Evolutionary conservation across 2,797 vertebrate genomes (phyloP), one percentile per base, ranked within the genome.

Genomic region (Peromyscus aztecus): DNA sequence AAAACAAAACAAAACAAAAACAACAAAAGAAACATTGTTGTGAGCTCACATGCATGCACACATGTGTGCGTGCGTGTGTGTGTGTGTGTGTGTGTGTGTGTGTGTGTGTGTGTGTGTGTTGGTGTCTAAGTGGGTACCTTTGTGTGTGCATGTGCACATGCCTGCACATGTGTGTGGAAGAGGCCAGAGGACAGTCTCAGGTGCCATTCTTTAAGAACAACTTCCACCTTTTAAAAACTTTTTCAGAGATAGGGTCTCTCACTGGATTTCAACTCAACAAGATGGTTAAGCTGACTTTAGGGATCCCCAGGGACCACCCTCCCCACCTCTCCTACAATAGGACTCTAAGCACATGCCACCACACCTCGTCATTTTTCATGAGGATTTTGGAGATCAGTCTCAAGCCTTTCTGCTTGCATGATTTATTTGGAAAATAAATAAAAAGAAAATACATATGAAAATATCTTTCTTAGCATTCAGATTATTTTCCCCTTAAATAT

Each of bases 361-460:
- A 49, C 12, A 2, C 11, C 11, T 67, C 1, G 67, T 49, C 6
- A 67, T 34, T 67, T 65, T 37, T 86, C 23, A 73, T 75, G n/a
- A 73, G 23, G 24, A 59, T 43, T 75, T 27, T 59, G 67, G 52
- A 37, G n/a, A 40, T 40, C n/a, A 88, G 27, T 29, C 49, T 29
- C 14, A 87, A 27, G n/a, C 14, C 69, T 67, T 88, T 17, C 6
- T 11, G 0, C n/a, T 88, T 59, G 3, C 16, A 88, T 31, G 29
- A 49, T 63, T 85, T 49, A n/a, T 43, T 67, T 85, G 61, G 65
- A 65, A 83, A 84, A 34, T 52, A 49, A 27, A 61, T 9, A 27
- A 40, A 61, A 29, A 84, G 57, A n/a, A 94, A 94, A 88, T 63
- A 90, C 14, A 89, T 21, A 89, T 21, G 4, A 81, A 86, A 89